Conservation (phyloP, 2,888 invertebrate genomes). For the Zonitis immaculata region DNA sequence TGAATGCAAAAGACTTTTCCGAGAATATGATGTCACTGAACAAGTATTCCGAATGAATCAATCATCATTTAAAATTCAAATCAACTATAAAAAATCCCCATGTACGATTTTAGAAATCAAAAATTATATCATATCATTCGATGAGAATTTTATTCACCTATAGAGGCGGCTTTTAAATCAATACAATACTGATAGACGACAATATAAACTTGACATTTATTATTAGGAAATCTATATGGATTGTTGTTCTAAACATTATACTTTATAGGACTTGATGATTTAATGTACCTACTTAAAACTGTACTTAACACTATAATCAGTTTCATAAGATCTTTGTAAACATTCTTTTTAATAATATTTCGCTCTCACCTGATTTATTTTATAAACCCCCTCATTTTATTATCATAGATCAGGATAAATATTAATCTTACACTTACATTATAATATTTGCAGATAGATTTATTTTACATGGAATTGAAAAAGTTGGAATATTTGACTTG, state of each 20-base stretch:
- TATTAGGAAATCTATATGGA: not conserved
- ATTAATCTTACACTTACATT: not conserved
- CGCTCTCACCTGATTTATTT: not conserved
- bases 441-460: too few species aligned
- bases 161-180: conserved; percentile 1
- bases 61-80: too few species aligned
- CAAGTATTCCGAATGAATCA: too few species aligned
- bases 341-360: not conserved
- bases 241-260: not conserved
- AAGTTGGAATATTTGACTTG: not conserved
- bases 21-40: too few species aligned
- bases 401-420: not conserved
- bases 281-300: not conserved
- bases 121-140: not conserved
- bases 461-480: not conserved
- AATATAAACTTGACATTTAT: not conserved
- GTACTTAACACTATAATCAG: not conserved
- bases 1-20: too few species aligned
- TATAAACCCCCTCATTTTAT: not conserved
- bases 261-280: not conserved
- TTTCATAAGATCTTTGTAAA: not conserved
- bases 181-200: not conserved
- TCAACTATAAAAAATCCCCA: too few species aligned
- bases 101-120: too few species aligned
- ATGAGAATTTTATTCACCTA: not conserved